phyloP scores from a whole-genome alignment of 2,113 vertebrate genomes.

The Pachycephala philippinensis region DNA sequence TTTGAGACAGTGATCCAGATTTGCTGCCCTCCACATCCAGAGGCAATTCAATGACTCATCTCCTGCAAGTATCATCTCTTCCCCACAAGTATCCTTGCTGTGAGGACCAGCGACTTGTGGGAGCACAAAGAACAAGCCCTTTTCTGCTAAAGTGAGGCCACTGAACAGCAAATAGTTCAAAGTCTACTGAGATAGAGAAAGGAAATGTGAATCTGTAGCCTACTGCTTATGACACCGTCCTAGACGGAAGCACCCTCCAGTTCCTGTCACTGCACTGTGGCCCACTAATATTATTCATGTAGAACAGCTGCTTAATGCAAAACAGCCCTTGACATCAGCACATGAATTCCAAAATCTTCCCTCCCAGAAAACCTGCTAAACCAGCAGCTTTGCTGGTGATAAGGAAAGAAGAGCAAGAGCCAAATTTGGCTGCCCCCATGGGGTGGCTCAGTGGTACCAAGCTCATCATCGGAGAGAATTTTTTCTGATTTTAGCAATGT shows the following conservation, averaged over 20 bases:
- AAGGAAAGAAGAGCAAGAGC: not conserved
- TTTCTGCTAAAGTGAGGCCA: not conserved
- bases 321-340: not conserved
- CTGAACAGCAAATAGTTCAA: not conserved
- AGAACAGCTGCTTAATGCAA: not conserved
- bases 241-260: not conserved
- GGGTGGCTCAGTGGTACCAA: not conserved
- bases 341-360: not conserved
- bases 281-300: not conserved
- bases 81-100: not conserved
- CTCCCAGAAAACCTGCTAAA: not conserved
- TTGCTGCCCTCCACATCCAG: not conserved
- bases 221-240: not conserved
- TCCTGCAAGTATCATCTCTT: too few species aligned
- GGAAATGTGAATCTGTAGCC: not conserved
- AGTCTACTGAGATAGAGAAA: not conserved
- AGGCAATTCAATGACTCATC: not conserved
- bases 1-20: not conserved
- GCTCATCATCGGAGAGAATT: not conserved
- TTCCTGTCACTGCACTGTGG: rapidly evolving
- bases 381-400: not conserved
- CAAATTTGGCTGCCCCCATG: not conserved
- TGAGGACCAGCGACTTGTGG: not conserved
- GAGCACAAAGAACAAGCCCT: not conserved
- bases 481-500: not conserved